Evolutionary conservation across 2,797 vertebrate species (phyloP).

Genomic region (Tragelaphus eurycerus): DNA sequence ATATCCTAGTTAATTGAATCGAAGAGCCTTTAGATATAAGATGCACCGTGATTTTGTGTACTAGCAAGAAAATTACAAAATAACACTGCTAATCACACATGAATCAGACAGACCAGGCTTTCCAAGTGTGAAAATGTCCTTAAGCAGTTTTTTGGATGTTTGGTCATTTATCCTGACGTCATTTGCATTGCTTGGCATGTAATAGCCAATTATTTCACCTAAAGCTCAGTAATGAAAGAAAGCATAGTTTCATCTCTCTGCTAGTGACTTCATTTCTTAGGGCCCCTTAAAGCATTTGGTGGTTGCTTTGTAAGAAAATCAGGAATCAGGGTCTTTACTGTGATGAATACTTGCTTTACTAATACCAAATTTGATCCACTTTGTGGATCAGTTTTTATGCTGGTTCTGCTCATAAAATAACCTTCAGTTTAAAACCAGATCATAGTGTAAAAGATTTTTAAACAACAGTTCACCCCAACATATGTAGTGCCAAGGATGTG

Average conservation of each 20-base stretch:
- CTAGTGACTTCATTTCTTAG: not conserved
- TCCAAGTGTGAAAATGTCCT: not conserved
- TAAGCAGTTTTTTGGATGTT: not conserved
- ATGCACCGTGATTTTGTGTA: not conserved
- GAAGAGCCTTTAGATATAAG: not conserved
- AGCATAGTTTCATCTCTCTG: not conserved
- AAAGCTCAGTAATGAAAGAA: not conserved
- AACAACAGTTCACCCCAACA: not conserved
- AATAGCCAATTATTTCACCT: not conserved
- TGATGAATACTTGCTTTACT: not conserved
- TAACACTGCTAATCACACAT: not conserved
- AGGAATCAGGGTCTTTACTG: not conserved
- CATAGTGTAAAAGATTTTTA: not conserved
- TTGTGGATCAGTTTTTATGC: not conserved
- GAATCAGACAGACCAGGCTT: not conserved
- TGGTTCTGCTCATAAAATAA: not conserved
- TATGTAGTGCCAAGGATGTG: not conserved
- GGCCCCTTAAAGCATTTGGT: not conserved
- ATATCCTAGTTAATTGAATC: not conserved
- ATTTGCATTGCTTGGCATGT: not conserved
- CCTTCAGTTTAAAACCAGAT: not conserved
- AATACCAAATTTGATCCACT: not conserved
- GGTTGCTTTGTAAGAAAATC: not conserved
- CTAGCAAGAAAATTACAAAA: not conserved
- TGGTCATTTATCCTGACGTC: not conserved